Base-by-base conservation (phyloP, 2,797 vertebrate genomes). In the Artibeus lituratus region DNA sequence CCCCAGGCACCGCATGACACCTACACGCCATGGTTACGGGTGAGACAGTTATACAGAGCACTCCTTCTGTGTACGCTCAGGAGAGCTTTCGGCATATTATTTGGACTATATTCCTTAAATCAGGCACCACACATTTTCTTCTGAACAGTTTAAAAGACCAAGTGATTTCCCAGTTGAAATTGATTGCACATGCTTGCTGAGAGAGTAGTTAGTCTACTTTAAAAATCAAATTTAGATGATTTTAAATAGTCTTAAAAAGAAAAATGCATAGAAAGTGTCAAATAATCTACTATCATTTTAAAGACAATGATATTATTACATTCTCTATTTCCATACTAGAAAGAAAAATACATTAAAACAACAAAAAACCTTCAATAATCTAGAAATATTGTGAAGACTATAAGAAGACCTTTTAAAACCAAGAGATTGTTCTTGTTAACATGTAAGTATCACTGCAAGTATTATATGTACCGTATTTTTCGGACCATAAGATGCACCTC, bases 201-300 rank as follows among this genome's bases (percentile, higher is more conserved):
- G 39, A 84, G 1, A 76, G 59, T 4, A 42, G n/a, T 32, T 76
- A 77, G 55, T 86, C 47, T 53, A 62, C 29, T 21, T 82, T 85
- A 85, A 67, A 85, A 37, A 59, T 59, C 35, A 91, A 67, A 88
- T 39, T 57, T 42, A 94, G 59, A 55, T 87, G n/a, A 90, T 51
- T 55, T 37, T 26, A 94, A 94, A 47, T 82, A 62, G 29, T 57
- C 53, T 55, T 88, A 53, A 72, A 72, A 84, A 55, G 32, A 15
- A 95, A 93, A 93, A 78, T 24, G 4, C 14, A 59, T 1, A 67
- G 22, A 32, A 94, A 62, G 5, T 59, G 14, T 22, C 67, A 72
- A 67, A 72, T 51, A 88, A 86, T 73, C 44, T 82, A 77, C 24
- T 65, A 84, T 51, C 14, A 55, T 59, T 93, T 80, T 69, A 62